These are phyloP conservation scores for Chloropsis hardwickii DNA, from an alignment of 2,113 vertebrate species.

Conservation along the genomic window DNA sequence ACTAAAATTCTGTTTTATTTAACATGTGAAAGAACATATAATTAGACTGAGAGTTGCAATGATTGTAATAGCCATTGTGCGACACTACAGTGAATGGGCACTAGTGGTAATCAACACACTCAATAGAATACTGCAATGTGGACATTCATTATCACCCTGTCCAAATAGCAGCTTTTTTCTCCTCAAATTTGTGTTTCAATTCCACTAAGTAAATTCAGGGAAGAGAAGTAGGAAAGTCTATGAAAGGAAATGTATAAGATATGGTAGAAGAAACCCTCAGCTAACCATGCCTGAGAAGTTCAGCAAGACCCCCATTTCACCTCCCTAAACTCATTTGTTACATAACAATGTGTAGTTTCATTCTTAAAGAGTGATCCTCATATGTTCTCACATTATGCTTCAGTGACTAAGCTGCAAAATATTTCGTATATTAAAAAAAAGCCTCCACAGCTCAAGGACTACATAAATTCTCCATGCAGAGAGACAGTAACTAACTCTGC, in stretches of 20 bases:
- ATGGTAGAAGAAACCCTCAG: background rate
- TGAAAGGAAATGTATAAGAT: background rate
- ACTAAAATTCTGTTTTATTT: background rate
- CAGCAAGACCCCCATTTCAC: background rate
- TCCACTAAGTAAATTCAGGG: background rate
- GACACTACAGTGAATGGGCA: background rate
- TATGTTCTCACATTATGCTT: slow-evolving; percentile 11
- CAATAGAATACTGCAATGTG: background rate
- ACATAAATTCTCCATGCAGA: background rate
- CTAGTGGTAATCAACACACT: background rate
- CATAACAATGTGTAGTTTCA: background rate
- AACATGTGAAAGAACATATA: background rate
- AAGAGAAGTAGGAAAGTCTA: background rate
- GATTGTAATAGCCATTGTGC: background rate
- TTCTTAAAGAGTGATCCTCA: background rate
- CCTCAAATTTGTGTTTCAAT: background rate
- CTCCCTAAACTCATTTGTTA: slow-evolving; percentile 24
- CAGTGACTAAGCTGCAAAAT: slow-evolving; percentile 44
- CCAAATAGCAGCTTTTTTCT: background rate
- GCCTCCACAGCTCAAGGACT: background rate
- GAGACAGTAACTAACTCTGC: background rate
- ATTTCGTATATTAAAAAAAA: slow-evolving; percentile 9
- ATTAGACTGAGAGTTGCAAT: background rate
- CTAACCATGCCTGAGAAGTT: background rate
- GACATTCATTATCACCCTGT: background rate